Evolutionary conservation across 2,113 vertebrate genomes (phyloP), one percentile per base, ranked within the genome.

Genomic region (Corythoichthys haematopterus): DNA sequence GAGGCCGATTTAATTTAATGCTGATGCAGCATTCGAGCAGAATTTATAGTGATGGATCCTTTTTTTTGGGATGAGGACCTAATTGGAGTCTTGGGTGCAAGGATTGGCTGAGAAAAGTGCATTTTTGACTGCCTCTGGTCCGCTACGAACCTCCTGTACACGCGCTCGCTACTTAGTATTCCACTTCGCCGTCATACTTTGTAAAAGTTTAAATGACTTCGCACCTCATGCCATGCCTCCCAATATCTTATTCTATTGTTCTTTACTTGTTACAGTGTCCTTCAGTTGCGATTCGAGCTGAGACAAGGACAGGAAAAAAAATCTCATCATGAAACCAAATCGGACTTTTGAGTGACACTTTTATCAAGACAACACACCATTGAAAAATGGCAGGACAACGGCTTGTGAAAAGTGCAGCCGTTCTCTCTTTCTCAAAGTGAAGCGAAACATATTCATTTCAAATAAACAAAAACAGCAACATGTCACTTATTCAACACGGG

Each of bases 171-270:
- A 64, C 75, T 88, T 88, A 60, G 65, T 85, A 88, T 90, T 88
- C 87, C 45, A 71, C 68, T 45, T 75, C 58, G 75, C 78, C 81
- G 79, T 80, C 70, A 88, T 73, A 83, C 85, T 88, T 83, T 80
- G 76, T 86, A 78, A 85, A 90, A 89, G 86, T 86, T 88, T 78
- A 89, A 88, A 88, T 84, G 77, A 88, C 85, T 89, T 78, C 68
- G 80, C 82, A 72, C 79, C 70, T 76, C 65, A 36, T 5, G 75
- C 70, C 79, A 75, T 84, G 78, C 76, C 78, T 28, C 79, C 67
- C 79, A 82, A 83, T 84, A 86, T 78, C 80, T 84, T 52, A 70
- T 76, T 85, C 78, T 78, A 84, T 89, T 90, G 85, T 89, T 88
- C 86, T 84, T 79, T 63, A 64, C 77, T 75, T 77, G 74, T 80